phyloP scores from a whole-genome alignment of 1,140 invertebrate species.

The Panagrolaimus sp. region DNA sequence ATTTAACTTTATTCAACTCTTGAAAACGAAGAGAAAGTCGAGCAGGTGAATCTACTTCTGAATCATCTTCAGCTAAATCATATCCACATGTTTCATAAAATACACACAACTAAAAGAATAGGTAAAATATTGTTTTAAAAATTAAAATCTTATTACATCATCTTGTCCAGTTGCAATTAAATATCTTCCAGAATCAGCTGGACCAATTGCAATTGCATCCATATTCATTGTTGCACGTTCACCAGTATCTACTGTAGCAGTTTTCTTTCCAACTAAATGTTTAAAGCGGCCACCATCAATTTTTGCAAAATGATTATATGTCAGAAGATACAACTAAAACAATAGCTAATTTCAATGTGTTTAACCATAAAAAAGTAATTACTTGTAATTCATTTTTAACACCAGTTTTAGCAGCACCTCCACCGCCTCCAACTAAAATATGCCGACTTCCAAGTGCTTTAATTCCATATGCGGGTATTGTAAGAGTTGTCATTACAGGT shows the following conservation, averaged over 20 bases:
- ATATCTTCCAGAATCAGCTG: constrained; percentile 17
- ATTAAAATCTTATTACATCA: constrained; percentile 19
- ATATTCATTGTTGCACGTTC: constrained; percentile 32
- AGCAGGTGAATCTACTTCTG: not conserved
- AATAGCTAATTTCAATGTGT: not conserved
- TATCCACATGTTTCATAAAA: constrained; percentile 23
- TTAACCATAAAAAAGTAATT: constrained; percentile 6
- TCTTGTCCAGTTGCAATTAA: constrained; percentile 34
- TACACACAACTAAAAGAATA: constrained; percentile 14
- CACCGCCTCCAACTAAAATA: constrained; percentile 86
- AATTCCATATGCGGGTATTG: constrained; percentile 69
- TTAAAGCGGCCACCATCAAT: not conserved
- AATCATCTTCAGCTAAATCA: not conserved
- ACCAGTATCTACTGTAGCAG: constrained; percentile 17
- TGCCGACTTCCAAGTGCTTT: constrained; percentile 82
- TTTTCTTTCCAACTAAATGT: not conserved
- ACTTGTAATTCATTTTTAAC: constrained; percentile 83
- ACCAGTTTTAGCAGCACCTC: constrained; percentile 86
- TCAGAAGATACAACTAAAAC: constrained; percentile 22
- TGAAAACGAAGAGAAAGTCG: constrained; percentile 4
- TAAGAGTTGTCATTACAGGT: not conserved
- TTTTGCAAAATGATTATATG: constrained; percentile 6
- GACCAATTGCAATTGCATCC: constrained; percentile 24
- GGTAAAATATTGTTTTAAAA: not conserved
- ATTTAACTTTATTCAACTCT: constrained; percentile 23